Percentiles rank a stretch among this genome's conserved stretches.
phyloP scores from a whole-genome alignment of 2,113 vertebrate species.

The Ictidomys tridecemlineatus region DNA sequence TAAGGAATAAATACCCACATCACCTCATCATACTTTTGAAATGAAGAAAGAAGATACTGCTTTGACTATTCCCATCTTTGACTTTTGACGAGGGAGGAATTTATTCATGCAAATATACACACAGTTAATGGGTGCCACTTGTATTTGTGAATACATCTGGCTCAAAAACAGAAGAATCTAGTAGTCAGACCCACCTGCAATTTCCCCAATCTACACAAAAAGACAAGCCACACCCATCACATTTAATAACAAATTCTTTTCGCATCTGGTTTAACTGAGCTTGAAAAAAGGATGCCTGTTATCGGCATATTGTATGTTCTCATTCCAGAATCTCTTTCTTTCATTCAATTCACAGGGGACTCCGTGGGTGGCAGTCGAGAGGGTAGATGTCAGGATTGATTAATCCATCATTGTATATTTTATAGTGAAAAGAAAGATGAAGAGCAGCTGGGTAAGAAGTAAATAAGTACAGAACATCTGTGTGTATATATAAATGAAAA shows the following conservation, averaged over 20 bases:
- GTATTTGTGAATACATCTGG: slow-evolving; percentile 74
- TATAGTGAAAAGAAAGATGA: slow-evolving; percentile 54
- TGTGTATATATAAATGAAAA: slow-evolving; percentile 47
- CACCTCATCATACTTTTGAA: not conserved
- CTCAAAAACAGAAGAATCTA: slow-evolving; percentile 61
- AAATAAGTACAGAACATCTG: slow-evolving; percentile 64
- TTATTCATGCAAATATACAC: slow-evolving; percentile 51
- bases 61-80: slow-evolving; percentile 9
- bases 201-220: slow-evolving; percentile 57
- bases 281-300: slow-evolving; percentile 61
- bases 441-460: slow-evolving; percentile 55
- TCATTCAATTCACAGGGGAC: slow-evolving; percentile 62
- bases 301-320: slow-evolving; percentile 37
- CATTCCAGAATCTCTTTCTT: slow-evolving; percentile 53
- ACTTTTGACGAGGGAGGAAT: slow-evolving; percentile 56
- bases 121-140: slow-evolving; percentile 25
- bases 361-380: slow-evolving; percentile 51
- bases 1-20: slow-evolving; percentile 37
- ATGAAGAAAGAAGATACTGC: slow-evolving; percentile 37
- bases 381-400: slow-evolving; percentile 64
- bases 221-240: slow-evolving; percentile 62
- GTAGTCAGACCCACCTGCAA: slow-evolving; percentile 75
- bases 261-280: slow-evolving; percentile 68
- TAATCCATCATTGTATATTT: slow-evolving; percentile 53
- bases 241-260: slow-evolving; percentile 66